Evolutionary conservation across 1,140 invertebrate species (phyloP).

Genomic region (Musca vetustissima): DNA sequence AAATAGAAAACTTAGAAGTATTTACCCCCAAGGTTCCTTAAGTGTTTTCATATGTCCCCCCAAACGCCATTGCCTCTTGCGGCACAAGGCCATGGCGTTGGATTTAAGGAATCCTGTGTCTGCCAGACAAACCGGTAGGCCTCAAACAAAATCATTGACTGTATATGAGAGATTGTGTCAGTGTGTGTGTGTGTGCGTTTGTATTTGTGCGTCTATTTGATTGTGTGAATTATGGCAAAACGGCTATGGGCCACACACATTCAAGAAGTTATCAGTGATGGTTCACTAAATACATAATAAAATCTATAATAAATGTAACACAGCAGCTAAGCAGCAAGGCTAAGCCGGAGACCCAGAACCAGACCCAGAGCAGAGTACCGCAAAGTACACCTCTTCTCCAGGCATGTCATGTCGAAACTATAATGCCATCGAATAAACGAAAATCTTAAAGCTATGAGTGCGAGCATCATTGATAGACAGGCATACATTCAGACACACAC

Average conservation of each 20-base stretch:
- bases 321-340: not conserved
- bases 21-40: not conserved
- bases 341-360: not conserved
- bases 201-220: too few species aligned
- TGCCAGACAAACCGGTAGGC: too few species aligned
- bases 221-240: slow-evolving; percentile 4
- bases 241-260: not conserved
- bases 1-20: not conserved
- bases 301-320: slow-evolving; percentile 10
- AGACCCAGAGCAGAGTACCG: not conserved
- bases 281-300: slow-evolving; percentile 21
- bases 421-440: too few species aligned
- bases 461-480: too few species aligned
- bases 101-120: too few species aligned
- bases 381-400: not conserved
- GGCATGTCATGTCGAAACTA: too few species aligned
- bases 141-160: too few species aligned
- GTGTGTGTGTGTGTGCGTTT: slow-evolving; percentile 1
- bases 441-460: too few species aligned
- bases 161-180: not conserved
- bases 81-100: too few species aligned
- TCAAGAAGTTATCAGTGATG: slow-evolving; percentile 21
- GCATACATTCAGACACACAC: too few species aligned
- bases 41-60: slow-evolving; percentile 1
- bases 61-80: too few species aligned